Percentiles rank a stretch among this genome's conserved stretches.
Evolutionary conservation across 2,113 vertebrate genomes (phyloP).

Genomic region (Candoia aspera): DNA sequence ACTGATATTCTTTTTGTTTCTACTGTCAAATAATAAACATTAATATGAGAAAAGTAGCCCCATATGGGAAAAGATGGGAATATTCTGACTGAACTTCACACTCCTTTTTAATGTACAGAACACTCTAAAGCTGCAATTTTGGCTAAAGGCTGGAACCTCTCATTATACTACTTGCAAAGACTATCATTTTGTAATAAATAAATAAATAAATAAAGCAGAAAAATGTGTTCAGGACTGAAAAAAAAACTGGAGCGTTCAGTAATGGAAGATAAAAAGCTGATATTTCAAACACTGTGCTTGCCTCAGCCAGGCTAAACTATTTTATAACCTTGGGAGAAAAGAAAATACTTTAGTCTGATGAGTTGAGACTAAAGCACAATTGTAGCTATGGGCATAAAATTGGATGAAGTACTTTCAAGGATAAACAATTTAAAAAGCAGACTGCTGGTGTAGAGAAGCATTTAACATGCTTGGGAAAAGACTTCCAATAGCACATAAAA

Average conservation of each 20-base stretch:
- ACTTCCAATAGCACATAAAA: background rate
- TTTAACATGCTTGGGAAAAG: background rate
- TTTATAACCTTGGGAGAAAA: background rate
- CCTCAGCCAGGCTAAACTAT: background rate
- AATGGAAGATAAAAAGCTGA: conserved; percentile 8
- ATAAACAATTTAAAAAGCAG: conserved; percentile 37
- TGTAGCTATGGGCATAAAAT: conserved; percentile 33
- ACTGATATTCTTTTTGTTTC: conserved; percentile 8
- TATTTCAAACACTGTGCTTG: conserved; percentile 15
- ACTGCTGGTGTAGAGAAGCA: background rate
- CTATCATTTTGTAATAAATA: background rate
- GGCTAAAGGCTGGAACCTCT: conserved; percentile 16
- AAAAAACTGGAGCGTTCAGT: conserved; percentile 3
- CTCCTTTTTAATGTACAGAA: conserved; percentile 1
- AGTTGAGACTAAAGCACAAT: conserved; percentile 34
- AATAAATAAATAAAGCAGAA: background rate
- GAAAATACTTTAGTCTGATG: conserved; percentile 24
- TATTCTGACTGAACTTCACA: background rate
- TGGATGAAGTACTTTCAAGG: conserved; percentile 41
- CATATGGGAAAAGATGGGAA: background rate
- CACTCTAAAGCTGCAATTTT: background rate
- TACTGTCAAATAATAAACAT: conserved; percentile 21
- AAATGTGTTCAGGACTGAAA: background rate
- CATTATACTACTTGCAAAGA: conserved; percentile 9
- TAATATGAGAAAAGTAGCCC: background rate